Base-by-base conservation (phyloP, 2,797 vertebrate species). In the Pogonophryne albipinna region DNA sequence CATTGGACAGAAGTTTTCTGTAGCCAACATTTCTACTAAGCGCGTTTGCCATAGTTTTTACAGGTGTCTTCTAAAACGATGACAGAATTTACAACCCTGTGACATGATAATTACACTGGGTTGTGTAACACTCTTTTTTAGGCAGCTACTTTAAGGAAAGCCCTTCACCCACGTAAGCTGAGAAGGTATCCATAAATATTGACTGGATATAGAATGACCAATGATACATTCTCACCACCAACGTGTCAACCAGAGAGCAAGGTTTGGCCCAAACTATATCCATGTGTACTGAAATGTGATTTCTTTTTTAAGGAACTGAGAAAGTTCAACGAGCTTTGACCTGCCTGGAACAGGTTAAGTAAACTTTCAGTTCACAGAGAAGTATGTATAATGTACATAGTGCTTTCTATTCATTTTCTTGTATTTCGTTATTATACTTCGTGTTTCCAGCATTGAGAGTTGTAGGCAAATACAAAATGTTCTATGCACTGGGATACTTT, bases 121-220 rank as follows among this genome's bases (percentile, higher is more conserved):
- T 84, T 91, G 88, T 76, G 82, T 71, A 76, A 81, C 85, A 27
- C 63, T 74, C 76, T 68, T 92, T 88, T 93, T 91, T 82, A 88
- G 79, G 88, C 71, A 78, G 73, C 87, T 67, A 83, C 91, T 86
- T 90, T 83, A 92, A 88, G 87, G 84, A 82, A 89, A 89, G 79
- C 88, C 82, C 86, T 82, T 84, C 45, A 47, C 78, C 81, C 71
- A 1, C 44, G 92, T 87, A 92, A 93, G 77, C 56, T 34, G 85
- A 94, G 89, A 87, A 20, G 87, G 76, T 72, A 78, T 78, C 88
- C 89, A 88, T 86, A 90, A 91, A 90, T 87, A 84, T 89, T 88
- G 87, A 82, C 86, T 75, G 85, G 80, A 89, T 90, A 91, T 93
- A 85, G 80, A 79, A 73, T 83, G 65, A 77, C 87, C 76, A 60